These are phyloP conservation scores for Littorina saxatilis DNA, from an alignment of 1,140 invertebrate genomes.

Conservation along the genomic window DNA sequence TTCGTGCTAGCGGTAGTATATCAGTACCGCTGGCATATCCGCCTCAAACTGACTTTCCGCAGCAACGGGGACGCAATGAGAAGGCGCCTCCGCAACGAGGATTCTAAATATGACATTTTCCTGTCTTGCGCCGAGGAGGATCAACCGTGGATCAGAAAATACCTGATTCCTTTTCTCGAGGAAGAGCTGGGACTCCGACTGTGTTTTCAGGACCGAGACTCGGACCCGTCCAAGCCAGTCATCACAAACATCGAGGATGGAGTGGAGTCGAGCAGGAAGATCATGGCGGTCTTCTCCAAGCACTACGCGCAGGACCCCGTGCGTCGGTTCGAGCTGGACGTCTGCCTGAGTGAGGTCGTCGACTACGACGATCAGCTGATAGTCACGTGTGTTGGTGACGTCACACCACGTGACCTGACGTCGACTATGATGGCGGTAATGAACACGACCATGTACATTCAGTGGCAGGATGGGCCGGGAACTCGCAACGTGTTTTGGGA, in stretches of 20 bases:
- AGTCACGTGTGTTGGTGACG: constrained; percentile 37
- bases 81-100: not conserved
- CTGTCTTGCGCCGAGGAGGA: constrained; percentile 52
- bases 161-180: constrained; percentile 56
- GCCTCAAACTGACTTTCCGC: constrained; percentile 9
- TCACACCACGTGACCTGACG: constrained; percentile 32
- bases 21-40: constrained; percentile 18
- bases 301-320: constrained; percentile 54
- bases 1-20: not conserved
- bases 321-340: constrained; percentile 74
- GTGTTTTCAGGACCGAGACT: constrained; percentile 66
- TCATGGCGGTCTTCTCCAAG: constrained; percentile 57
- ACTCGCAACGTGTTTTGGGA: not conserved
- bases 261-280: constrained; percentile 53
- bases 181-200: constrained; percentile 28
- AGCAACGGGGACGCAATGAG: not conserved
- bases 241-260: constrained; percentile 56
- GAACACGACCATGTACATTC: constrained; percentile 32
- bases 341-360: constrained; percentile 42
- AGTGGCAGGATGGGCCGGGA: constrained; percentile 19
- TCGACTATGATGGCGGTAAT: constrained; percentile 20
- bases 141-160: constrained; percentile 70
- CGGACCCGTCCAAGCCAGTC: constrained; percentile 51
- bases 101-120: constrained; percentile 46
- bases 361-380: constrained; percentile 34